Base-by-base conservation (phyloP, 2,888 invertebrate genomes). In the Isoperla grammatica region DNA sequence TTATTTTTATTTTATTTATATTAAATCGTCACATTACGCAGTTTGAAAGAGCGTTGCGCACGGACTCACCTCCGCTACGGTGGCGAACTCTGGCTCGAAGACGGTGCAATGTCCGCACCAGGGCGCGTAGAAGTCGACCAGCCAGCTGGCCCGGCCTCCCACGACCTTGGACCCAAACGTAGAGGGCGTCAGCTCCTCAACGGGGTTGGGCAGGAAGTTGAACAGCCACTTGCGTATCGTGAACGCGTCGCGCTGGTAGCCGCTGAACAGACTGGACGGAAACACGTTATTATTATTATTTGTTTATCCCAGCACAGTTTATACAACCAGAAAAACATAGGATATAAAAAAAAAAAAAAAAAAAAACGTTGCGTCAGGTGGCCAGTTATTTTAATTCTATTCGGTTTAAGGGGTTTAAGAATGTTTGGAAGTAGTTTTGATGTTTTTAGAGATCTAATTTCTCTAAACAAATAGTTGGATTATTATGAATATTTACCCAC, bases 81-180 rank as follows among this genome's bases (percentile, higher is more conserved):
- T 75, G 65, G 83, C 80, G 73, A 84, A 87, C 64, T 84, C 82
- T 1, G 87, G 86, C 62, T 84, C 84, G 71, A 88, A 83, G 63
- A 77, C 76, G 63, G 81, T 78, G 68, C 87, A 87, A 67, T 79
- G 80, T 15, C 78, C 78, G 69, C 82, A 82, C 85, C 86, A 86
- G 0, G 85, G 84, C 13, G 84, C 83, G 70, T 79, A 86, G 71
- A 84, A 88, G 72, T 86, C 84, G 1, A 87, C 77, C 39, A 87
- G 68, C 80, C 82, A 83, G 0, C 80, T 72, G 8, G 76, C 74
- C 49, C 69, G 50, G 57, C 79, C 76, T 1, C 73, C 70, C 13
- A 84, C 68, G 12, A 85, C 77, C 56, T 76, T 68, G n/a, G 72
- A 70, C 57, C 73, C 69, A 57, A 81, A 77, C 58, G 77, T 76